Evolutionary conservation across 2,113 vertebrate species (phyloP).

Genomic region (Mormyrus iriodes): DNA sequence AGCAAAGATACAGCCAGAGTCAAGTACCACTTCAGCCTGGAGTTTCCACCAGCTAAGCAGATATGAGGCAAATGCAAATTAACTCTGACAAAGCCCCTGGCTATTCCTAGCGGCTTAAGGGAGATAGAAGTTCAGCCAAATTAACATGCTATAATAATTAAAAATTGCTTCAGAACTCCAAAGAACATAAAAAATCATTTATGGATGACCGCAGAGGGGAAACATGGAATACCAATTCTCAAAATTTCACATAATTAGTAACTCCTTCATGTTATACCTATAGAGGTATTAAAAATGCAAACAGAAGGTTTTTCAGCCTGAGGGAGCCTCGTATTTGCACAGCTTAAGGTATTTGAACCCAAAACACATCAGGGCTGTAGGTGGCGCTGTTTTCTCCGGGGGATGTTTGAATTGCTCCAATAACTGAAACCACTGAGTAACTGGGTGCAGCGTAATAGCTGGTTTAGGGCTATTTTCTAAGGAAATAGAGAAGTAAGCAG

Average conservation of each 20-base stretch:
- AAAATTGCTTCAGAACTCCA: not conserved
- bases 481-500: not conserved
- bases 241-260: not conserved
- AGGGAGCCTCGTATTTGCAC: not conserved
- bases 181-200: not conserved
- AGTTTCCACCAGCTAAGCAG: not conserved
- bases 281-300: not conserved
- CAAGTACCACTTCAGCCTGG: not conserved
- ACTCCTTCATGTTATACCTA: not conserved
- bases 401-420: not conserved
- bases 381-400: not conserved
- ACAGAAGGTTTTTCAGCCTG: not conserved
- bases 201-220: not conserved
- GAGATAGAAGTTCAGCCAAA: not conserved
- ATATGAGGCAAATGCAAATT: not conserved
- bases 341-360: not conserved
- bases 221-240: not conserved
- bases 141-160: slow-evolving; percentile 1
- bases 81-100: not conserved
- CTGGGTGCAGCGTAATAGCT: not conserved
- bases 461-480: not conserved
- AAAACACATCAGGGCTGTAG: not conserved
- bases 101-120: not conserved
- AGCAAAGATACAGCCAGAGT: not conserved
- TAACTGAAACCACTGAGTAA: not conserved